A percentile compares a stretch with the other conserved stretches of the same genome.
phyloP scores from a whole-genome alignment of 2,113 vertebrate genomes.

The Clarias gariepinus region DNA sequence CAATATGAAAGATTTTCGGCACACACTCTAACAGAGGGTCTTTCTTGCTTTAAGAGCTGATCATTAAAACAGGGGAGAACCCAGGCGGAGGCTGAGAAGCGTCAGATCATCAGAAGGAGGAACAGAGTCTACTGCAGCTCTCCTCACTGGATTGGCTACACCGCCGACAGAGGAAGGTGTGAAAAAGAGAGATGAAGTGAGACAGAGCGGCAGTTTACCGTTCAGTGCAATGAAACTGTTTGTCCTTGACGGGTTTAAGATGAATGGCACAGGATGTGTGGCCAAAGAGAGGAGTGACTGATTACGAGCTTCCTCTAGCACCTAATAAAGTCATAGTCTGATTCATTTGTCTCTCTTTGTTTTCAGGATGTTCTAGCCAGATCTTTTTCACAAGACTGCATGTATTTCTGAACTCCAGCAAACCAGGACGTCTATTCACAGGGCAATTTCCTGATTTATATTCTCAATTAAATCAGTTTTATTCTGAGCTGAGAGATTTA shows the following conservation, averaged over 20 bases:
- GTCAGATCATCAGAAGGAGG: not conserved
- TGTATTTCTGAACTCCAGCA: constrained; percentile 30
- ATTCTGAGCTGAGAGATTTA: not conserved
- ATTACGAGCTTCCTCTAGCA: constrained; percentile 17
- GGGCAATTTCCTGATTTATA: not conserved
- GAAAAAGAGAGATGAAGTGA: constrained; percentile 10
- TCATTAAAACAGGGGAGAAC: not conserved
- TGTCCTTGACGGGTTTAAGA: not conserved
- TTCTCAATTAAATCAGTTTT: not conserved
- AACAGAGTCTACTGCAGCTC: not conserved
- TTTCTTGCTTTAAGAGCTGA: not conserved
- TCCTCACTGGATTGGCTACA: not conserved
- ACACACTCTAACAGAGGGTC: not conserved
- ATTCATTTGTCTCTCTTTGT: constrained; percentile 10
- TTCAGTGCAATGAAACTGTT: constrained; percentile 11
- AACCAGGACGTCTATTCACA: not conserved
- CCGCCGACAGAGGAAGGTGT: not conserved
- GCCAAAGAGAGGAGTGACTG: constrained; percentile 8
- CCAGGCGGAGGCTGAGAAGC: not conserved
- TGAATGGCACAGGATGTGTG: not conserved
- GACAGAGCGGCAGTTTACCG: constrained; percentile 19
- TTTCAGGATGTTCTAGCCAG: constrained; percentile 1
- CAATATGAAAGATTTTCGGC: not conserved
- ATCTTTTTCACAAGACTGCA: not conserved
- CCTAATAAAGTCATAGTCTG: constrained; percentile 9